Percentiles rank a stretch among this genome's conserved stretches.
phyloP scores from a whole-genome alignment of 2,797 vertebrate genomes.

The Geotrypetes seraphini region DNA sequence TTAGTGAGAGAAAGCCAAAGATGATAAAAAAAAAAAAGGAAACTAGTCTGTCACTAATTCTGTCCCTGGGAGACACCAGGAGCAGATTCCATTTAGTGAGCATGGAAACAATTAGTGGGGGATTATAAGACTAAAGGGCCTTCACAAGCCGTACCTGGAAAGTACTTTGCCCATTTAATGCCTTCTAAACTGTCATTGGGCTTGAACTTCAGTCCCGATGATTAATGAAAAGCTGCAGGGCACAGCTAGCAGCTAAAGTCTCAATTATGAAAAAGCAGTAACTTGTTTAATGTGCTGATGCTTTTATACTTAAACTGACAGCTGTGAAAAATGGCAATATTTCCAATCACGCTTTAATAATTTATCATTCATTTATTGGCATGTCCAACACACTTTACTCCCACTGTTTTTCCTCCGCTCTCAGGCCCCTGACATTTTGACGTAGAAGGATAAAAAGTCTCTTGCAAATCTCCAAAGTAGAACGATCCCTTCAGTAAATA shows the following conservation, averaged over 20 bases:
- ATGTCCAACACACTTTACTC: conserved; percentile 61
- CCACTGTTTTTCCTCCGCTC: conserved; percentile 43
- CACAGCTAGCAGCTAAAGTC: conserved; percentile 94
- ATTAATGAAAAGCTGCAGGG: conserved; percentile 98
- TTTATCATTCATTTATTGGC: conserved; percentile 95
- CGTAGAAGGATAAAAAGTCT: conserved; percentile 31
- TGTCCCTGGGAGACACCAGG: conserved; percentile 59
- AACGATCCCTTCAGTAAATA: conserved; percentile 13
- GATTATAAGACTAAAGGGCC: conserved; percentile 83
- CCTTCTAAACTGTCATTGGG: conserved; percentile 83
- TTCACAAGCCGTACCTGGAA: conserved; percentile 77
- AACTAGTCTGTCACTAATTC: conserved; percentile 48
- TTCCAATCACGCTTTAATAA: conserved; percentile 92
- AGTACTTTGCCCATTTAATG: conserved; percentile 79
- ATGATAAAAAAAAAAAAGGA: conserved; percentile 59
- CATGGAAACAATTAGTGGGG: conserved; percentile 74
- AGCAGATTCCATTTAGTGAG: conserved; percentile 64
- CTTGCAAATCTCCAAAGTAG: conserved; percentile 9
- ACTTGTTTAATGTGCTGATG: conserved; percentile 95
- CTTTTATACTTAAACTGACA: conserved; percentile 91
- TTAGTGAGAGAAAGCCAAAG: conserved; percentile 34
- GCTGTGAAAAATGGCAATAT: conserved; percentile 95
- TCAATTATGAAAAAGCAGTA: conserved; percentile 98
- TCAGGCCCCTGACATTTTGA: conserved; percentile 31
- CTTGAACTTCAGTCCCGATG: conserved; percentile 84